Percentiles rank a stretch among this genome's conserved stretches.
These are phyloP conservation scores for Picus viridis DNA, from an alignment of 2,797 vertebrate species.

Conservation along the genomic window DNA sequence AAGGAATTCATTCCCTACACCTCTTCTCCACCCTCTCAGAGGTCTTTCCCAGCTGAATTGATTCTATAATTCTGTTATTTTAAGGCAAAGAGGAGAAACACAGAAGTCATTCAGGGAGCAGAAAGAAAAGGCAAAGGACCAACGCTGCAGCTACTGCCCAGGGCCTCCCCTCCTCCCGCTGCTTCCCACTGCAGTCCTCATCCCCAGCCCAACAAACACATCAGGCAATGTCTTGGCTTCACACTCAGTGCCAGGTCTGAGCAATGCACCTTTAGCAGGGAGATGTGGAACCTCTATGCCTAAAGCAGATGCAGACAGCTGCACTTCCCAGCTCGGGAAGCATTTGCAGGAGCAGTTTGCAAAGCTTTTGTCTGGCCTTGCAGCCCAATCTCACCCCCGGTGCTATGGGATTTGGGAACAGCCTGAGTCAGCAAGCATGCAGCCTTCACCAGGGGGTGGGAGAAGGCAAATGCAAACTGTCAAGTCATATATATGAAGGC, in stretches of 20 bases:
- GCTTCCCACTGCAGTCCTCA: background rate
- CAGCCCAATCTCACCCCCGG: background rate
- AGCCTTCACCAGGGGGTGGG: constrained; percentile 10
- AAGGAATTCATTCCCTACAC: background rate
- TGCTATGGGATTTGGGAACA: background rate
- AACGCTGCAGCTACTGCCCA: background rate
- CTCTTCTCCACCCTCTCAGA: background rate
- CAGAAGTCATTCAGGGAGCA: background rate
- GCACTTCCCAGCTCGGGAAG: background rate
- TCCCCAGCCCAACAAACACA: background rate
- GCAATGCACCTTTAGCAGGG: background rate
- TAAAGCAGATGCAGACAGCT: background rate
- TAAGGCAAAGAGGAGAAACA: background rate
- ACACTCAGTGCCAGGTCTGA: background rate
- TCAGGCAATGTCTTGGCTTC: background rate
- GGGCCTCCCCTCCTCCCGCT: background rate
- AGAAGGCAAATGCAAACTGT: constrained; percentile 60
- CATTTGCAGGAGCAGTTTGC: background rate
- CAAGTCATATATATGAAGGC: constrained; percentile 62
- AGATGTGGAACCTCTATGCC: background rate
- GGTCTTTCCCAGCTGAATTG: too few species aligned
- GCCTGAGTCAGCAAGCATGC: background rate
- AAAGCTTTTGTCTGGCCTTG: background rate
- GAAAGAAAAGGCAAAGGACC: background rate
- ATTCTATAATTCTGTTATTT: too few species aligned